phyloP scores from a whole-genome alignment of 2,888 invertebrate species.

The Slavum lentiscoides region DNA sequence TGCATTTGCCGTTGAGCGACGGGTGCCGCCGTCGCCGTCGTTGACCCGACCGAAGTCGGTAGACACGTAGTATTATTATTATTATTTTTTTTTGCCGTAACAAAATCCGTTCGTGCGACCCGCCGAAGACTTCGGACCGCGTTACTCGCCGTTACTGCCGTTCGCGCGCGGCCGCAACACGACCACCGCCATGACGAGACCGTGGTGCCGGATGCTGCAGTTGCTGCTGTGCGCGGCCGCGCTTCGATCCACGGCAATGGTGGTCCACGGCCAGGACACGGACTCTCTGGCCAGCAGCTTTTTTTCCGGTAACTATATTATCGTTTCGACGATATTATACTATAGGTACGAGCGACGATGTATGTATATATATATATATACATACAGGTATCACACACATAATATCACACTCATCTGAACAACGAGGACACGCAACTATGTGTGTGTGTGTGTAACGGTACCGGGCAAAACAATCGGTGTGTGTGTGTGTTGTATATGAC shows the following conservation, averaged over 20 bases:
- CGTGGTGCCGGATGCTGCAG: slow-evolving; percentile 5
- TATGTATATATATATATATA: no score
- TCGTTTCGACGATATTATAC: no score
- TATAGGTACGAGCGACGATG: no score
- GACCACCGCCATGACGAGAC: slow-evolving; percentile 17
- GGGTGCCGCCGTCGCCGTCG: slow-evolving; percentile 8
- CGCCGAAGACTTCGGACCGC: not conserved
- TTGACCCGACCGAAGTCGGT: not conserved
- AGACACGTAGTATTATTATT: no score
- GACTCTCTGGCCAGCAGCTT: slow-evolving; percentile 82
- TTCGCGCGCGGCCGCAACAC: not conserved
- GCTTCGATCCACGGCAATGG: slow-evolving; percentile 19
- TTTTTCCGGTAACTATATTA: slow-evolving; percentile 69
- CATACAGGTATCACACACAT: no score
- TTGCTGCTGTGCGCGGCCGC: slow-evolving; percentile 41
- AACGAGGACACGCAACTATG: slow-evolving; percentile 34
- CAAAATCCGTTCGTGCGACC: not conserved
- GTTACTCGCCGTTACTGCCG: not conserved
- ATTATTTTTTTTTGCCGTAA: not conserved
- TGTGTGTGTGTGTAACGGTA: slow-evolving; percentile 47
- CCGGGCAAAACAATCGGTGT: slow-evolving; percentile 34
- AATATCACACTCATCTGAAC: not conserved
- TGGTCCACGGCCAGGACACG: slow-evolving; percentile 63
- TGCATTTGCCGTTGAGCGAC: slow-evolving; percentile 5
- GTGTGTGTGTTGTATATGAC: not conserved